Evolutionary conservation across 2,888 invertebrate genomes (phyloP).

Genomic region (Lithophane leautieri): DNA sequence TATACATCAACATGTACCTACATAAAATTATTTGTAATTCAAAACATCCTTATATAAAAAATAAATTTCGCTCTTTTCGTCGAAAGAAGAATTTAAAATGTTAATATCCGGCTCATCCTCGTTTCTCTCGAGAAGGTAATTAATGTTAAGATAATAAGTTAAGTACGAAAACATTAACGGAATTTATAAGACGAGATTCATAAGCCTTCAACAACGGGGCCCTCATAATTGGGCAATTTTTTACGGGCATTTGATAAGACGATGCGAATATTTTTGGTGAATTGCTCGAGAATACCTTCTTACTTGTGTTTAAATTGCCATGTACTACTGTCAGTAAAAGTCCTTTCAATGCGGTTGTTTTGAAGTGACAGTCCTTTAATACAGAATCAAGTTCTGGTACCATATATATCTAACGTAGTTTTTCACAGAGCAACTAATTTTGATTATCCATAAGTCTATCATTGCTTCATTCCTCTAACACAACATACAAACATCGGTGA

Average conservation of each 20-base stretch:
- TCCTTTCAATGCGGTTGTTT: background rate
- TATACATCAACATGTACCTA: background rate
- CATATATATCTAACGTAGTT: background rate
- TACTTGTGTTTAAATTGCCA: slow-evolving; percentile 23
- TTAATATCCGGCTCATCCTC: slow-evolving; percentile 63
- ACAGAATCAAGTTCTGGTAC: background rate
- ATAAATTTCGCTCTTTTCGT: slow-evolving; percentile 25
- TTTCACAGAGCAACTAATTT: background rate
- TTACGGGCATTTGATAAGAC: slow-evolving; percentile 62
- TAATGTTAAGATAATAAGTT: slow-evolving; percentile 74
- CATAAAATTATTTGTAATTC: slow-evolving; percentile 13
- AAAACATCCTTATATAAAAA: slow-evolving; percentile 17
- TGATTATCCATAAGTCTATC: background rate
- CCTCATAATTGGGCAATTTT: slow-evolving; percentile 69
- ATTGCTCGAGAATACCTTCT: slow-evolving; percentile 22
- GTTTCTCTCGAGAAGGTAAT: slow-evolving; percentile 67
- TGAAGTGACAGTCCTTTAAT: background rate
- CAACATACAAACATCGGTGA: background rate
- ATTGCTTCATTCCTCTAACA: background rate
- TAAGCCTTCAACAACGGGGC: slow-evolving; percentile 67
- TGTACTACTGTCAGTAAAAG: background rate
- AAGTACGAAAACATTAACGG: slow-evolving; percentile 71
- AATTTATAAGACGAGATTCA: slow-evolving; percentile 71
- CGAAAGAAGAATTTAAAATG: slow-evolving; percentile 59
- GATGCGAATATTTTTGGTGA: slow-evolving; percentile 44